Evolutionary conservation across 2,888 invertebrate genomes (phyloP).

Genomic region (Yponomeuta cagnagella): DNA sequence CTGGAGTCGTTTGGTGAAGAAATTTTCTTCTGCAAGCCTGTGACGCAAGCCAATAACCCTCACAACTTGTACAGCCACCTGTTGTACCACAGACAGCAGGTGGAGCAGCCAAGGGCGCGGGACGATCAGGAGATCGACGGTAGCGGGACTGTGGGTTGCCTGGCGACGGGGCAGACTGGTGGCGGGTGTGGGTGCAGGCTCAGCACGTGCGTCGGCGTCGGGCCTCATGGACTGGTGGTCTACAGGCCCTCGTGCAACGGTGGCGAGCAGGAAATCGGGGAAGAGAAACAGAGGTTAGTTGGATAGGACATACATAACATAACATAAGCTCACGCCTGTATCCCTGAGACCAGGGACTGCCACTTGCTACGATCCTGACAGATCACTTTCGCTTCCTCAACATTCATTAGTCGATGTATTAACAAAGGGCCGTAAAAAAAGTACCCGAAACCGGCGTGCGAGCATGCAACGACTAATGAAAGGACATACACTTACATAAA

Average conservation of each 20-base stretch:
- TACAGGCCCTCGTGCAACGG: constrained; percentile 71
- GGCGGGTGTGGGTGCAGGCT: constrained; percentile 67
- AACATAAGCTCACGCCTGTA: too few species aligned
- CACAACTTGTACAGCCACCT: constrained; percentile 86
- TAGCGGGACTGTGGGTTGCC: constrained; percentile 62
- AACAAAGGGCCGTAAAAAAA: too few species aligned
- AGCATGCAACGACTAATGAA: too few species aligned
- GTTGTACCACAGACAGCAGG: constrained; percentile 76
- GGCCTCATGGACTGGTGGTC: constrained; percentile 88
- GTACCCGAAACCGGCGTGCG: too few species aligned
- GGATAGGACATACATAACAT: too few species aligned
- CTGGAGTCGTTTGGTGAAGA: constrained; percentile 90
- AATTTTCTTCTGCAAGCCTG: constrained; percentile 83
- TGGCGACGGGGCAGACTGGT: constrained; percentile 58
- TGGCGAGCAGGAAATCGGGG: constrained; percentile 76
- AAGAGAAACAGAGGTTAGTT: constrained; percentile 78
- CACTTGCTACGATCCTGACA: too few species aligned
- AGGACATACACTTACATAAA: too few species aligned
- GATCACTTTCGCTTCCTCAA: too few species aligned
- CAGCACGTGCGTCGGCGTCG: constrained; percentile 82
- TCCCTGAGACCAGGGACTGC: too few species aligned
- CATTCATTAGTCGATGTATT: too few species aligned
- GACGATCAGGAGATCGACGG: constrained; percentile 66
- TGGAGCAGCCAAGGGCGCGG: constrained; percentile 66
- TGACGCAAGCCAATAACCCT: constrained; percentile 76